These are phyloP conservation scores for Orchesella flavescens DNA, from an alignment of 2,888 invertebrate species.

Conservation along the genomic window DNA sequence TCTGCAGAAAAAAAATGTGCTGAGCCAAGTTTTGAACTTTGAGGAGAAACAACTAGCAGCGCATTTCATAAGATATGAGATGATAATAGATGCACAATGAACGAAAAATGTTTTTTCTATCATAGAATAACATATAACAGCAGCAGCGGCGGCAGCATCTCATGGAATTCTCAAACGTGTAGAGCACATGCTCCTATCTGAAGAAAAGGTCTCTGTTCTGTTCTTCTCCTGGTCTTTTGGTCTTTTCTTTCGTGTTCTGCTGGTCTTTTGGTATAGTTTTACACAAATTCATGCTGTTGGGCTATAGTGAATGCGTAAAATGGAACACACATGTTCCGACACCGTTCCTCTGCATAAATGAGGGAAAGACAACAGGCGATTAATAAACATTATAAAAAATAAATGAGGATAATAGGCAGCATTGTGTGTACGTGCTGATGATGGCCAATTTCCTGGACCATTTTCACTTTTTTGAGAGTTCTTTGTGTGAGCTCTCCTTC, in stretches of 20 bases:
- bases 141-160: background rate
- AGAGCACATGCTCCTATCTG: slow-evolving; percentile 15
- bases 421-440: too few species aligned
- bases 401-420: too few species aligned
- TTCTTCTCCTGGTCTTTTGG: too few species aligned
- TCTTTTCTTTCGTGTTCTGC: too few species aligned
- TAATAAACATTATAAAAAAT: too few species aligned
- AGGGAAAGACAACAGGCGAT: background rate
- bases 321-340: background rate
- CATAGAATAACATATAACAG: too few species aligned
- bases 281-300: background rate
- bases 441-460: too few species aligned
- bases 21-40: slow-evolving; percentile 9
- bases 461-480: too few species aligned
- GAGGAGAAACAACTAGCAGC: too few species aligned
- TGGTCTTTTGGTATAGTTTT: background rate
- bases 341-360: background rate
- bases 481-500: too few species aligned
- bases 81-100: slow-evolving; percentile 20
- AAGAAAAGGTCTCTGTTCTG: background rate
- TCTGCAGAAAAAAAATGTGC: slow-evolving; percentile 14
- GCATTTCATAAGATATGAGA: slow-evolving; percentile 6
- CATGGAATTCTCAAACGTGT: slow-evolving; percentile 28
- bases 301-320: background rate
- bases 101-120: too few species aligned